These are phyloP conservation scores for Dioctria rufipes DNA, from an alignment of 2,888 invertebrate genomes.

Conservation along the genomic window DNA sequence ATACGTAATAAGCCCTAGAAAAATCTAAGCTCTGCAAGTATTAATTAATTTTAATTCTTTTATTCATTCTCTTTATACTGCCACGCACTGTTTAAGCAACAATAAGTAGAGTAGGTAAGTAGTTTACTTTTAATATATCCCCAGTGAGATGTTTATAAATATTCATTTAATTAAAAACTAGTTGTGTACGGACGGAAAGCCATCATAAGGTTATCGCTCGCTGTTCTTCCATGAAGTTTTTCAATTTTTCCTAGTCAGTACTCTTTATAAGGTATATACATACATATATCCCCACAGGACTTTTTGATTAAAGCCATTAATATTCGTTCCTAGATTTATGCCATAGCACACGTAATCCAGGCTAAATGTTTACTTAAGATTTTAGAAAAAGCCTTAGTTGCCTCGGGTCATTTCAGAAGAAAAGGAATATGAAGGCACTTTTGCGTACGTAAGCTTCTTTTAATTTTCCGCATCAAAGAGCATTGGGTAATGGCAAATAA, in stretches of 20 bases:
- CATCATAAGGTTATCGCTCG: too few relatives aligned
- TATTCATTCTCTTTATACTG: too few relatives aligned
- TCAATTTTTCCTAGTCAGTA: too few relatives aligned
- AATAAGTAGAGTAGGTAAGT: too few relatives aligned
- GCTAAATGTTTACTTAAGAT: constrained; percentile 41
- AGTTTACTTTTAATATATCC: too few relatives aligned
- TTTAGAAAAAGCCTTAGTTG: constrained; percentile 12
- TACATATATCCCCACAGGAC: background rate
- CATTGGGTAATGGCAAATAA: constrained; percentile 57
- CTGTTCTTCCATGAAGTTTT: too few relatives aligned
- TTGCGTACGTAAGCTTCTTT: constrained; percentile 56
- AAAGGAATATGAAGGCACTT: constrained; percentile 13
- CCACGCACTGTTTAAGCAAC: too few relatives aligned
- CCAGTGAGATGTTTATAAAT: too few relatives aligned
- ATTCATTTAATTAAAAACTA: constrained; percentile 23
- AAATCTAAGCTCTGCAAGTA: too few relatives aligned
- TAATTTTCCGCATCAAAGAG: constrained; percentile 59
- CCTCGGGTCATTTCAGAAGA: constrained; percentile 40
- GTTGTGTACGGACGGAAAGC: background rate
- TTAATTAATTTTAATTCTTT: too few relatives aligned
- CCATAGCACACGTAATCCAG: constrained; percentile 28
- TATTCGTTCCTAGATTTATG: constrained; percentile 28
- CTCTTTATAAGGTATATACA: too few relatives aligned
- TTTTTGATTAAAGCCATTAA: constrained; percentile 39
- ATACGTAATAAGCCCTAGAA: too few relatives aligned